A percentile compares a stretch with the other conserved stretches of the same genome.
These are phyloP conservation scores for Spinibarbus caldwelli DNA, from an alignment of 2,797 vertebrate genomes.

Conservation along the genomic window DNA sequence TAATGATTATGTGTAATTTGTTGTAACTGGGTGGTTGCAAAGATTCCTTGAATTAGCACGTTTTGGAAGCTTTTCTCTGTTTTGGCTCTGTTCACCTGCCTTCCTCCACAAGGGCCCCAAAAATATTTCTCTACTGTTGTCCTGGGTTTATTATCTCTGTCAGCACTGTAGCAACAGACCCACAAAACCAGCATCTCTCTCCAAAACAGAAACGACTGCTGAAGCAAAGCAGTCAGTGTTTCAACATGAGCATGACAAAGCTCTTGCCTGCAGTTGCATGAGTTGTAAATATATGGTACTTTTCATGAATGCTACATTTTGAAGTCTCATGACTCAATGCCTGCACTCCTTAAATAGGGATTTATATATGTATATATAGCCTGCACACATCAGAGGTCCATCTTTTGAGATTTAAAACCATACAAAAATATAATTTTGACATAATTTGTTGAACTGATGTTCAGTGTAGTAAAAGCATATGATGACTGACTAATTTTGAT, in stretches of 20 bases:
- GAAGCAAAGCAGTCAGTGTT: not conserved
- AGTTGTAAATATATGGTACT: not conserved
- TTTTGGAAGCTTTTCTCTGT: not conserved
- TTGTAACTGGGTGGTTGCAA: not conserved
- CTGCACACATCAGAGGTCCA: no score
- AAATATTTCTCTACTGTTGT: not conserved
- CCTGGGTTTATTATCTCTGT: conserved; percentile 1
- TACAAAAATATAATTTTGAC: no score
- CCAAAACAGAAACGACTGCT: not conserved
- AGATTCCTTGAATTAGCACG: not conserved
- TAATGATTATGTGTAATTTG: not conserved
- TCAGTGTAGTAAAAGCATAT: no score
- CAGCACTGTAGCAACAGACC: conserved; percentile 17
- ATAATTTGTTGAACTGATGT: no score
- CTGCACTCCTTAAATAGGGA: not conserved
- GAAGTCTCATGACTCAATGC: not conserved
- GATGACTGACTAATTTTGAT: no score
- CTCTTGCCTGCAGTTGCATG: not conserved
- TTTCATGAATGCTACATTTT: not conserved
- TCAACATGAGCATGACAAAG: not conserved
- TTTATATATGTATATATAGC: no score
- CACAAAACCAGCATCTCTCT: not conserved
- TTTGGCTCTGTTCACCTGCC: not conserved
- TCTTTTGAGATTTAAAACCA: no score
- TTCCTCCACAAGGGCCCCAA: not conserved